Conservation (phyloP, 2,888 invertebrate species). For the Trichopoda pennipes region DNA sequence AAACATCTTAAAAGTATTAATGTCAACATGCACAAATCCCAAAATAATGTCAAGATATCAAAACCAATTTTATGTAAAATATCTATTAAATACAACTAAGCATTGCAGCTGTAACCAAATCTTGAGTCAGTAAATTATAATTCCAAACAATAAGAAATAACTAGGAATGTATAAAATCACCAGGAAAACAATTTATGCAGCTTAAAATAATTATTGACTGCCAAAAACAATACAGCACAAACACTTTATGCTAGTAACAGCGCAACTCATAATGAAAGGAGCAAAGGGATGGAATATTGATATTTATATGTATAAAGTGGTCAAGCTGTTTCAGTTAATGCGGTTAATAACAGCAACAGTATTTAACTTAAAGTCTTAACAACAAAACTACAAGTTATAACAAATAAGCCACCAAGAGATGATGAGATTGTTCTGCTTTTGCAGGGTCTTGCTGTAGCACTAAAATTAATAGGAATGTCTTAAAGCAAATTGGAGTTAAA, state of each 20-base stretch:
- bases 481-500: neutral
- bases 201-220: conserved; percentile 53
- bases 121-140: conserved; percentile 41
- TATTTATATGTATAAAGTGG: neutral
- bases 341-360: conserved; percentile 41
- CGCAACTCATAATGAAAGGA: neutral
- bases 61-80: conserved; percentile 24
- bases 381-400: conserved; percentile 26
- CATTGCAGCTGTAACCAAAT: neutral
- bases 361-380: conserved; percentile 41
- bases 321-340: conserved; percentile 23
- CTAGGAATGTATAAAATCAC: conserved; percentile 22
- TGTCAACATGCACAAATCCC: conserved; percentile 9
- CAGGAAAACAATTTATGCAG: conserved; percentile 40
- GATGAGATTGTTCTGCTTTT: neutral
- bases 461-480: neutral
- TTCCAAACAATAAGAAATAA: conserved; percentile 43
- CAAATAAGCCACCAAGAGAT: neutral
- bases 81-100: conserved; percentile 15
- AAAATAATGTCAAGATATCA: conserved; percentile 4
- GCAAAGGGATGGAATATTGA: neutral
- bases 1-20: neutral
- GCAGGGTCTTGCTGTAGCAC: neutral
- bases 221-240: conserved; percentile 13
- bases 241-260: neutral